Evolutionary conservation across 2,888 invertebrate genomes (phyloP).

Genomic region (Cyaniris semiargus): DNA sequence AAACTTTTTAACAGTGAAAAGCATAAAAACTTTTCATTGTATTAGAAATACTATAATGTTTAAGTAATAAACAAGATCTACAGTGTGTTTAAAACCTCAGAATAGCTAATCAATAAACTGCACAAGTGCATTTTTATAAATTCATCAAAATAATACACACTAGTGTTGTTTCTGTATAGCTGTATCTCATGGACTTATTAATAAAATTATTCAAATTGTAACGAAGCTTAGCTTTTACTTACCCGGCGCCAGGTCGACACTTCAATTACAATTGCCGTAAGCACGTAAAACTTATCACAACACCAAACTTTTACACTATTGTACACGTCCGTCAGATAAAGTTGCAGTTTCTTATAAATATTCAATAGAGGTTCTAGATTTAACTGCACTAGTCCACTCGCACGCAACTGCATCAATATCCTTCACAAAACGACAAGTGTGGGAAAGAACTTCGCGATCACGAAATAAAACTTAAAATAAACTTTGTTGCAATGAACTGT

Average conservation of each 20-base stretch:
- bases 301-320: constrained; percentile 41
- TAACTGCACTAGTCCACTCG: constrained; percentile 40
- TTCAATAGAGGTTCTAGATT: background rate
- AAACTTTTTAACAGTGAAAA: no score
- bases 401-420: constrained; percentile 49
- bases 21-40: background rate
- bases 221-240: constrained; percentile 45
- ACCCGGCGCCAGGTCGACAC: constrained; percentile 69
- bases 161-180: background rate
- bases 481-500: background rate
- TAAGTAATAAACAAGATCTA: background rate
- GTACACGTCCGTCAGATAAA: constrained; percentile 43
- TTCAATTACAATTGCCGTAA: constrained; percentile 41
- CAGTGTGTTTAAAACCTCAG: background rate
- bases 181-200: background rate
- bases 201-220: constrained; percentile 1
- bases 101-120: constrained; percentile 3
- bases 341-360: background rate
- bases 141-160: background rate
- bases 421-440: constrained; percentile 37
- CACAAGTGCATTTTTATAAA: constrained; percentile 3
- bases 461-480: background rate
- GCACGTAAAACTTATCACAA: constrained; percentile 43
- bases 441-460: constrained; percentile 4
- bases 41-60: background rate